phyloP scores from a whole-genome alignment of 2,888 invertebrate species.

The Sthenelais limicola region DNA sequence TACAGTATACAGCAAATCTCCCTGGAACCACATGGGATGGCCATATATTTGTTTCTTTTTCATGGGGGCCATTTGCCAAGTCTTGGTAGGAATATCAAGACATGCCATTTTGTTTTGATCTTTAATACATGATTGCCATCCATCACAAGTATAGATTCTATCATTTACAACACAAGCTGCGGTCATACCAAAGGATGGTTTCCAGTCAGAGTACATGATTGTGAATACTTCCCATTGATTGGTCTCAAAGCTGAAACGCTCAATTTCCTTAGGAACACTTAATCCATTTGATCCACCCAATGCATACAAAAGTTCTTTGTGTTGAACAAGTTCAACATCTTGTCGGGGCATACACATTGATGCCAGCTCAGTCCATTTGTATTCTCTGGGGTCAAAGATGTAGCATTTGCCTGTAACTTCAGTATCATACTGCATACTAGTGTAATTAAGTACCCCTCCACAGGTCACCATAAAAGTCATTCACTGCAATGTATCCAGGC shows the following conservation, averaged over 20 bases:
- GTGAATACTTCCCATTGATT: conserved; percentile 19
- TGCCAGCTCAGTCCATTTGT: conserved; percentile 19
- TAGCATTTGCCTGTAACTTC: conserved; percentile 21
- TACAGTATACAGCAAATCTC: neutral
- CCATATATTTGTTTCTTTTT: neutral
- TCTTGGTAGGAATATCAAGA: neutral
- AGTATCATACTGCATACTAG: neutral
- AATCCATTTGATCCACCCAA: conserved; percentile 7
- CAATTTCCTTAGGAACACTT: conserved; percentile 8
- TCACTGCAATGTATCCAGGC: conserved; percentile 10
- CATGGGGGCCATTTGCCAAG: conserved; percentile 1
- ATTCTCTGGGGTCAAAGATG: conserved; percentile 25
- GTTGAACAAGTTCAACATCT: conserved; percentile 1
- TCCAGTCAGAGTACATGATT: conserved; percentile 6
- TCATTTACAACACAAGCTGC: conserved; percentile 9
- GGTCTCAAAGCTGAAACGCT: conserved; percentile 23
- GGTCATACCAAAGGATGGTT: conserved; percentile 8
- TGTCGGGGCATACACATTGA: conserved; percentile 13
- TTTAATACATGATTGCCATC: neutral
- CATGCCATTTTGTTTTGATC: conserved; percentile 9
- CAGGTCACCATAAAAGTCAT: conserved; percentile 19
- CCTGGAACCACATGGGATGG: conserved; percentile 14
- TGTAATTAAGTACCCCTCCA: conserved; percentile 8
- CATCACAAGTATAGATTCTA: conserved; percentile 22
- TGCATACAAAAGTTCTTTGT: conserved; percentile 7